Conservation (phyloP, 2,797 vertebrate species). For the Coreius guichenoti region DNA sequence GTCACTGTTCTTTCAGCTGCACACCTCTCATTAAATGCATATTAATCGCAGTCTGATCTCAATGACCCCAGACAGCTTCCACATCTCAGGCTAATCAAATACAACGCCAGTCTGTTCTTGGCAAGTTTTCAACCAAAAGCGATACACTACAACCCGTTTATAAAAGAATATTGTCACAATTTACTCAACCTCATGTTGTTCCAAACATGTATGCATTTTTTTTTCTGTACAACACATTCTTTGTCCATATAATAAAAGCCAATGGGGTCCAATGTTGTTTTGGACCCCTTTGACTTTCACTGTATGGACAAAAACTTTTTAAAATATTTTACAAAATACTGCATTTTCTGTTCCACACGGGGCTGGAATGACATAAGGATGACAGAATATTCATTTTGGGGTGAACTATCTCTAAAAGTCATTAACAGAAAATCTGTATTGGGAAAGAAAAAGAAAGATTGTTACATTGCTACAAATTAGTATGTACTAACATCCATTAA, state of each 20-base stretch:
- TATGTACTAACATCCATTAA: neutral
- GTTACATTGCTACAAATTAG: neutral
- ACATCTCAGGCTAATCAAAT: constrained; percentile 22
- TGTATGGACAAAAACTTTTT: neutral
- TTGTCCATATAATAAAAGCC: neutral
- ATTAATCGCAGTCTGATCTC: constrained; percentile 23
- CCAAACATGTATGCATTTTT: neutral
- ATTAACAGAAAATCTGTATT: neutral
- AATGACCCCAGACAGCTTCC: neutral
- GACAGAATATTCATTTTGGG: neutral
- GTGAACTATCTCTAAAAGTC: neutral
- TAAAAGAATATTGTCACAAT: neutral
- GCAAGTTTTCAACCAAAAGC: neutral
- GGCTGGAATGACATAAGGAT: neutral
- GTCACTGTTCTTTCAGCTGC: neutral
- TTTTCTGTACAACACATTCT: neutral
- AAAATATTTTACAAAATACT: neutral
- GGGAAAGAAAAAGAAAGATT: neutral
- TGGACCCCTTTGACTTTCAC: neutral
- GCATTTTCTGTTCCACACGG: neutral
- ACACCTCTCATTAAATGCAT: constrained; percentile 2
- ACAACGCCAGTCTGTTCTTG: neutral
- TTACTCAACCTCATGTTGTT: neutral
- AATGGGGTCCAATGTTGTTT: neutral
- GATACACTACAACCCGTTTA: neutral